Evolutionary conservation across 2,797 vertebrate species (phyloP).

Genomic region (Macroramphosus scolopax): DNA sequence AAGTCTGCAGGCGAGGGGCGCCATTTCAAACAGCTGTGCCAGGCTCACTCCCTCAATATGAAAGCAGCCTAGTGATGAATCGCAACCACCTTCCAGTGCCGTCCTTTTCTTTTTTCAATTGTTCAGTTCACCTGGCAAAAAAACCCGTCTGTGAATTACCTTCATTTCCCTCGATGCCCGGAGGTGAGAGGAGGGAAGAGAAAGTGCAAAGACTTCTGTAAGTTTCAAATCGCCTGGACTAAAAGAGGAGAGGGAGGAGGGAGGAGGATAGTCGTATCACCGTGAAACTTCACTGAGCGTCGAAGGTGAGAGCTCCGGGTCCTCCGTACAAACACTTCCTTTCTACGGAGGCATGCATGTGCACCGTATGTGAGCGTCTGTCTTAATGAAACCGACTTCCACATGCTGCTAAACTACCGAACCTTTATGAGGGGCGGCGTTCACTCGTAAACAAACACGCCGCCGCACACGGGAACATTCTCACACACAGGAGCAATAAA

Average conservation of each 20-base stretch:
- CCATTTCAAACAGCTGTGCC: slow-evolving; percentile 70
- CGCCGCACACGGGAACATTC: not conserved
- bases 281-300: too few relatives aligned
- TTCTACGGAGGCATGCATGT: not conserved
- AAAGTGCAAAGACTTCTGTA: slow-evolving; percentile 32
- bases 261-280: too few relatives aligned
- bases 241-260: slow-evolving; percentile 27
- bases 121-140: slow-evolving; percentile 52
- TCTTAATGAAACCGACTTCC: slow-evolving; percentile 14
- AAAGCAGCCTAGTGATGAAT: slow-evolving; percentile 65
- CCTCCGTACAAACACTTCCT: slow-evolving; percentile 20
- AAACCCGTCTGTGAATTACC: slow-evolving; percentile 47
- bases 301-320: slow-evolving; percentile 45
- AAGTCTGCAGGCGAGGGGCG: slow-evolving; percentile 64
- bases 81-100: slow-evolving; percentile 26
- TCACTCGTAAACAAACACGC: slow-evolving; percentile 16
- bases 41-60: slow-evolving; percentile 44
- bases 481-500: slow-evolving; percentile 11
- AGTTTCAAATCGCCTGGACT: slow-evolving; percentile 64
- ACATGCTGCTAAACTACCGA: slow-evolving; percentile 7
- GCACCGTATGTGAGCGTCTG: not conserved
- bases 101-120: slow-evolving; percentile 38
- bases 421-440: slow-evolving; percentile 7
- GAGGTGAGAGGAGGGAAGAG: slow-evolving; percentile 42
- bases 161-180: slow-evolving; percentile 47